Evolutionary conservation across 2,797 vertebrate genomes (phyloP), one percentile per base, ranked within the genome.

Genomic region (Amblyopsis hoosieri): DNA sequence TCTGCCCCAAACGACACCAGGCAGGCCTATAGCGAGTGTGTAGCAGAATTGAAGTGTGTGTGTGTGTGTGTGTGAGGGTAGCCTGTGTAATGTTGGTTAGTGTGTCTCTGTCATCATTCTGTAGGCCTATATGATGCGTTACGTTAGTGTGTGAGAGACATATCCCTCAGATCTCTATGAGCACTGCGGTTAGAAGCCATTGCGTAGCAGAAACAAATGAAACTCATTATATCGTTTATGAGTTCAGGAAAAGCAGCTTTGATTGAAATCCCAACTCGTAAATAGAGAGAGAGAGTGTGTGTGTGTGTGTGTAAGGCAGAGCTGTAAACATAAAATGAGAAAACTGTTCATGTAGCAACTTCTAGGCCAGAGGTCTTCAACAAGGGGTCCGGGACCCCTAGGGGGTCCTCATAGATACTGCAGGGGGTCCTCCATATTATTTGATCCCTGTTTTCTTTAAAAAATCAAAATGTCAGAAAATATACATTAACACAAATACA

Each of bases 171-270:
- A 88, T 89, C 86, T 88, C 88, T 90, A 81, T 80, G 78, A 87
- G 85, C 78, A 57, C 64, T 79, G 79, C 66, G 78, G 80, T 89
- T 90, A 76, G 79, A 72, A 82, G 82, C 74, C 86, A 75, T 83
- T 77, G 70, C 7, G 7, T 71, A 85, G 82, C 82, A 78, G 67
- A 54, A 79, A 79, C 87, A 83, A 91, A 87, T 91, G 89, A 81
- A 88, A 90, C 79, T 87, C 85, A 90, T 91, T 90, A 91, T 79
- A 69, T 64, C 73, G 46, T 92, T 92, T 90, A 90, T 79, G 82
- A 89, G 86, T 75, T 80, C 11, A 54, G 81, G 83, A 74, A 87
- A 79, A 82, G 75, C 33, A 68, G 79, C 85, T 76, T 77, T 74
- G 81, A 86, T 85, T 91, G 87, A 87, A 86, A 90, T 85, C 81